Conservation (phyloP, 2,113 vertebrate species). For the Rostratula benghalensis region DNA sequence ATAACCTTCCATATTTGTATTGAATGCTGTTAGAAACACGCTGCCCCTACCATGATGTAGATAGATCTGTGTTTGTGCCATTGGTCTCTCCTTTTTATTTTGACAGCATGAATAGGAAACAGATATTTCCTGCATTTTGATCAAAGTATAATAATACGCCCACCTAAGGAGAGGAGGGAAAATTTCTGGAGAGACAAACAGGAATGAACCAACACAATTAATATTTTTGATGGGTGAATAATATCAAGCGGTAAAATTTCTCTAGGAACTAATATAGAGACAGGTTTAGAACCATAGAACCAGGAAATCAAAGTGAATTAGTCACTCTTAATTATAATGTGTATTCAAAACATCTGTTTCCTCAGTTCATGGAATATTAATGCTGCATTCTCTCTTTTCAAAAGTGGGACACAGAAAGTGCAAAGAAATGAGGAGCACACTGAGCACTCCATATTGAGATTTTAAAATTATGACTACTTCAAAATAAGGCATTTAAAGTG, state of each 20-base stretch:
- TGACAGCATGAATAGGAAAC: neutral
- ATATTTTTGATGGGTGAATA: constrained; percentile 44
- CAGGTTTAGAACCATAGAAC: neutral
- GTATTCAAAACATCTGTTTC: neutral
- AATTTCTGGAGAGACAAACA: neutral
- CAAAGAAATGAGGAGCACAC: neutral
- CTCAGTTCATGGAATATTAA: neutral
- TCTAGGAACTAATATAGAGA: neutral
- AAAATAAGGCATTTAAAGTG: neutral
- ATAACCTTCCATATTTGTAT: neutral
- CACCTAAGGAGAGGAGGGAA: neutral
- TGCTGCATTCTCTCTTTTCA: neutral
- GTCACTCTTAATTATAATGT: neutral
- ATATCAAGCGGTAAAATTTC: constrained; percentile 25
- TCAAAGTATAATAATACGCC: neutral
- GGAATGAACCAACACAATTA: constrained; percentile 23
- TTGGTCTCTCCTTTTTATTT: neutral
- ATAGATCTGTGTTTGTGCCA: neutral
- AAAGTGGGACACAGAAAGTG: neutral
- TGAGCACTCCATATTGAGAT: neutral
- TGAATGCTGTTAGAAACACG: neutral
- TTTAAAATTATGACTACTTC: neutral
- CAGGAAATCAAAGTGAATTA: neutral
- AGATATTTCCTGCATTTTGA: neutral
- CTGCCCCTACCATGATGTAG: neutral